These are phyloP conservation scores for Lates calcarifer DNA, from an alignment of 2,113 vertebrate genomes.

Conservation along the genomic window DNA sequence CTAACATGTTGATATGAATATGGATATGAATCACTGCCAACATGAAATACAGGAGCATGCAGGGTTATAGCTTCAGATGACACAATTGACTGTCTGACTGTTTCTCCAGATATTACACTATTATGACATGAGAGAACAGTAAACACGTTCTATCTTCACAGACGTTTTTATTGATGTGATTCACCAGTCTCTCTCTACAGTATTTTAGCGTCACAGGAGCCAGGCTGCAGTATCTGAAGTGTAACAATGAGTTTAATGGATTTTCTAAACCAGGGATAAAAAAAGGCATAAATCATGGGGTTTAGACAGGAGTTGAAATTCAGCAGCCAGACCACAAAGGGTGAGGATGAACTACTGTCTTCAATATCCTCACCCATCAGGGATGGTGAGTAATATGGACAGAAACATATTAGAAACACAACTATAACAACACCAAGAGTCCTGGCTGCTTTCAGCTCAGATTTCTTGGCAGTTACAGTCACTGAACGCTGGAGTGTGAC, in stretches of 20 bases:
- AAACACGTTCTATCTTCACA: no score
- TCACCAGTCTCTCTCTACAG: not conserved
- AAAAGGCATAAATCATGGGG: conserved; percentile 46
- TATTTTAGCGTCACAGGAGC: conserved; percentile 9
- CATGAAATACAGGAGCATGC: no score
- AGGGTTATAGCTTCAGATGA: no score
- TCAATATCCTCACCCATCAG: not conserved
- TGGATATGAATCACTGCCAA: no score
- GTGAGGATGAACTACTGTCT: no score
- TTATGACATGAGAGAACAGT: no score
- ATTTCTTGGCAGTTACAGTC: conserved; percentile 3
- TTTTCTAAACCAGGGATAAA: conserved; percentile 52
- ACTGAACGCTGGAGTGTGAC: not conserved
- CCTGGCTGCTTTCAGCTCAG: conserved; percentile 53
- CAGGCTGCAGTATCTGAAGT: conserved; percentile 35
- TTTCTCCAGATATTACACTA: no score
- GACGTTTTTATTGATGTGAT: no score
- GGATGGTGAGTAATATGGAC: conserved; percentile 38
- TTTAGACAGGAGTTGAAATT: conserved; percentile 56
- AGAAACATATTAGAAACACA: conserved; percentile 35
- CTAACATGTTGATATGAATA: no score
- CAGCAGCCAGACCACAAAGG: not conserved
- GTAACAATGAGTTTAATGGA: conserved; percentile 31
- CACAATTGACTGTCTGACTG: no score
- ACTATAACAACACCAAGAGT: conserved; percentile 49